Conservation (phyloP, 2,113 vertebrate genomes). For the Steatornis caripensis region DNA sequence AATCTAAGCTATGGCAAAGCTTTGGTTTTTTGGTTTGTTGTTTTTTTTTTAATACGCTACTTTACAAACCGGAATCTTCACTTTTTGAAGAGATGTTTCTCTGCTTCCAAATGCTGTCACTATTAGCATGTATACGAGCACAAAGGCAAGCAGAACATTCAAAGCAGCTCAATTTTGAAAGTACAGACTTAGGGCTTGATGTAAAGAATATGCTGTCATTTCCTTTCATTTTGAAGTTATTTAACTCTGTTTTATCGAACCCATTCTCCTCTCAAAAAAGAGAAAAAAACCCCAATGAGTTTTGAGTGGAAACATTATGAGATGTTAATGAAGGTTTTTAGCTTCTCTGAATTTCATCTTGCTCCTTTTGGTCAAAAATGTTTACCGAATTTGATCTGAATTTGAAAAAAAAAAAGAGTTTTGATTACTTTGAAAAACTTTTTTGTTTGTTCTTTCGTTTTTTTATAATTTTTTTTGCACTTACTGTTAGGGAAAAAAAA, state of each 20-base stretch:
- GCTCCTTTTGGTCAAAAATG: neutral
- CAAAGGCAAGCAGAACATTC: neutral
- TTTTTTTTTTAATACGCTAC: neutral
- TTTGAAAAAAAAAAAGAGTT: neutral
- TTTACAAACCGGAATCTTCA: neutral
- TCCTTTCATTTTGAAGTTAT: neutral
- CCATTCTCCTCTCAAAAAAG: neutral
- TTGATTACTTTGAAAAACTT: neutral
- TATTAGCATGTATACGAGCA: neutral
- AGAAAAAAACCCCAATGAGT: neutral
- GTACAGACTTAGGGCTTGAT: neutral
- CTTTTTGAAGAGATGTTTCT: neutral
- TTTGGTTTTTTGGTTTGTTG: neutral
- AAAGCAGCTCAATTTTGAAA: neutral
- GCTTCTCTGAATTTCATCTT: neutral
- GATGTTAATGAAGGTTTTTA: neutral
- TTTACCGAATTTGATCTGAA: neutral
- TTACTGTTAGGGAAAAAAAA: neutral
- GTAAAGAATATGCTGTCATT: slow-evolving; percentile 3
- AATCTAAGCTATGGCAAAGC: neutral
- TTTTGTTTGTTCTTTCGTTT: neutral
- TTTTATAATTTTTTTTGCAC: neutral
- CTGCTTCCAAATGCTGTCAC: neutral
- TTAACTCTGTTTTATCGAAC: neutral
- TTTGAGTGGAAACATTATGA: slow-evolving; percentile 12